Base-by-base conservation (phyloP, 2,113 vertebrate genomes). In the Echinops telfairi region DNA sequence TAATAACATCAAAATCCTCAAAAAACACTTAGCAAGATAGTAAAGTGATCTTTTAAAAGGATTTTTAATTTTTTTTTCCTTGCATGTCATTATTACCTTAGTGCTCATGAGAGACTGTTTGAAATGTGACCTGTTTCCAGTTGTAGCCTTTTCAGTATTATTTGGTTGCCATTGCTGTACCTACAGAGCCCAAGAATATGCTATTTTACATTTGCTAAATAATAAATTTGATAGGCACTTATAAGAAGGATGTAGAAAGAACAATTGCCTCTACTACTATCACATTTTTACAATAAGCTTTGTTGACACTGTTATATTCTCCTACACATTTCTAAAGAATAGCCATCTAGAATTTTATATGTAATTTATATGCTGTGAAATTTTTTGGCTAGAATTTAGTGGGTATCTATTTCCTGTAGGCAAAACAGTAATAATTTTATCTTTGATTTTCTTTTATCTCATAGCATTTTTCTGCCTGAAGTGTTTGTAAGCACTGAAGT, bases 131-230 rank as follows among this genome's bases (percentile, higher is more conserved):
- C 31, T 85, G 2, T 64, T 91, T 62, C 12, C 47, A 53, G 47
- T 53, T 19, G 0, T 57, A 81, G 22, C 3, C 68, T 85, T 88
- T 81, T 77, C 12, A 31, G 0, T 89, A 91, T 86, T 76, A 75
- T 84, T 78, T 79, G 76, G 12, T 92, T 15, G 31, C 9, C 22
- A 95, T 92, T 92, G 40, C 16, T 79, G 1, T 85, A 11, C 62
- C 9, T 70, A 3, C 73, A 88, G 79, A 77, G 38, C 70, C 20
- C 86, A 64, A 84, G 40, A 71, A 89, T 53, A 14, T 43, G 14
- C 73, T 47, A 53, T 80, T 83, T 88, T 25, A 23, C 71, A 78
- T 88, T 94, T 93, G 47, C 7, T 84, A 66, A 88, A 96, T 83
- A 40, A 20, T 79, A 86, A 79, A 89, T 62, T 73, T 77, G 29